Evolutionary conservation across 1,140 invertebrate genomes (phyloP).

Genomic region (Elymnias hypermnestra): DNA sequence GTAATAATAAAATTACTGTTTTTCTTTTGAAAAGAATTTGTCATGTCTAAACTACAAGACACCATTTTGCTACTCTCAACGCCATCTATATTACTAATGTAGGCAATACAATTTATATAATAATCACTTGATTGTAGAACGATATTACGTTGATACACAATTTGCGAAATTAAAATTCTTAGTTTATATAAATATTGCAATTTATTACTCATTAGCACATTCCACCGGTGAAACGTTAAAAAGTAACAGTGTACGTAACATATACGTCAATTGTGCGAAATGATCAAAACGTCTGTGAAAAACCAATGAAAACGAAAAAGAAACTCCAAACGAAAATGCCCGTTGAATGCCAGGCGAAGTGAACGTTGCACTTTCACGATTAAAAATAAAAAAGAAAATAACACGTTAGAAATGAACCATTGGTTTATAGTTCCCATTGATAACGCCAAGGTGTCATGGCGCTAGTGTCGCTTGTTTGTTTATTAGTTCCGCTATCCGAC

Average conservation of each 20-base stretch:
- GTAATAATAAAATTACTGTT: too few species aligned
- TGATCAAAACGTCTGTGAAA: slow-evolving; percentile 70
- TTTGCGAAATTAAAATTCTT: too few species aligned
- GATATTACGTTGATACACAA: too few species aligned
- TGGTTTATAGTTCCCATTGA: slow-evolving; percentile 50
- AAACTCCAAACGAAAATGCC: slow-evolving; percentile 64
- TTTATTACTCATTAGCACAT: too few species aligned
- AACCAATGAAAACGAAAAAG: slow-evolving; percentile 71
- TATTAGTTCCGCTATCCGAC: slow-evolving; percentile 65
- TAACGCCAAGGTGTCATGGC: slow-evolving; percentile 26
- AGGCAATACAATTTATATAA: slow-evolving; percentile 20
- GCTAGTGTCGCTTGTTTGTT: slow-evolving; percentile 35
- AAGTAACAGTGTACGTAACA: slow-evolving; percentile 30
- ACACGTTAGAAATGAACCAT: slow-evolving; percentile 66
- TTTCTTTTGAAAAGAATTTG: too few species aligned
- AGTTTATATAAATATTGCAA: too few species aligned
- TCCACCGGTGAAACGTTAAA: slow-evolving; percentile 8
- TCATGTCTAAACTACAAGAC: too few species aligned
- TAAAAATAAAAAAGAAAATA: slow-evolving; percentile 67
- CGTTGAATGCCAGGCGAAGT: slow-evolving; percentile 69
- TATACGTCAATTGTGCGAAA: slow-evolving; percentile 44
- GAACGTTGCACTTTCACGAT: slow-evolving; percentile 73
- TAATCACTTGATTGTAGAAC: too few species aligned
- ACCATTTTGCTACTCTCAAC: slow-evolving; percentile 24
- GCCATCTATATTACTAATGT: slow-evolving; percentile 60